phyloP scores from a whole-genome alignment of 64 coral and sea anemone species.

The Porites lutea region DNA sequence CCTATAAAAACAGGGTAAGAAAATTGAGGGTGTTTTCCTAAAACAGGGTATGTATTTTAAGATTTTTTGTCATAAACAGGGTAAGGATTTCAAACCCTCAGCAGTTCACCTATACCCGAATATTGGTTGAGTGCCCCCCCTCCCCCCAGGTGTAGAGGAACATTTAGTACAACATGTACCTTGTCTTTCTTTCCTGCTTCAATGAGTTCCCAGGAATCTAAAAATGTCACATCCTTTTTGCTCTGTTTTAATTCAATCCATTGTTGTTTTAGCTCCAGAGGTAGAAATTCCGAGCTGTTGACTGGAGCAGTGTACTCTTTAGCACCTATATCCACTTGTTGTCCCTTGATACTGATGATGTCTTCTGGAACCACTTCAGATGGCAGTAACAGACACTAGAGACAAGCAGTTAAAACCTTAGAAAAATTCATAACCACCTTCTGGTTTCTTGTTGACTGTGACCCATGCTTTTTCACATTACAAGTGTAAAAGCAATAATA shows the following conservation, averaged over 20 bases:
- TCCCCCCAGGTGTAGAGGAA: too few relatives aligned
- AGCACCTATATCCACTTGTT: conserved; percentile 23
- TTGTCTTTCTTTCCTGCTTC: conserved; percentile 13
- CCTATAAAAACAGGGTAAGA: too few relatives aligned
- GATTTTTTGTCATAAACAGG: too few relatives aligned
- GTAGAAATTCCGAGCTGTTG: conserved; percentile 7
- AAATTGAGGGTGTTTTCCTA: too few relatives aligned
- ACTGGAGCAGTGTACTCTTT: conserved; percentile 21
- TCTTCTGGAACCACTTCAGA: conserved; percentile 63
- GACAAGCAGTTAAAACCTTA: background rate
- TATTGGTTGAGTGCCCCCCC: too few relatives aligned
- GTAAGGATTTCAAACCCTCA: too few relatives aligned
- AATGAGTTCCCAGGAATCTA: conserved; percentile 34
- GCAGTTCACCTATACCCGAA: too few relatives aligned
- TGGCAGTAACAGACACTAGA: conserved; percentile 41
- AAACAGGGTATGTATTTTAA: too few relatives aligned
- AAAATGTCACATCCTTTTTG: conserved; percentile 13
- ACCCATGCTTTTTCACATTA: too few relatives aligned
- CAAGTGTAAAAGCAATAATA: too few relatives aligned
- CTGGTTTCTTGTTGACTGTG: too few relatives aligned
- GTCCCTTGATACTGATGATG: conserved; percentile 65
- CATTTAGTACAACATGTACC: background rate
- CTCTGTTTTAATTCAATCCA: conserved; percentile 24
- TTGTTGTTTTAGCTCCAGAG: background rate
- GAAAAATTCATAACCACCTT: too few relatives aligned